phyloP scores from a whole-genome alignment of 2,797 vertebrate genomes.

The Serranus cabrilla region DNA sequence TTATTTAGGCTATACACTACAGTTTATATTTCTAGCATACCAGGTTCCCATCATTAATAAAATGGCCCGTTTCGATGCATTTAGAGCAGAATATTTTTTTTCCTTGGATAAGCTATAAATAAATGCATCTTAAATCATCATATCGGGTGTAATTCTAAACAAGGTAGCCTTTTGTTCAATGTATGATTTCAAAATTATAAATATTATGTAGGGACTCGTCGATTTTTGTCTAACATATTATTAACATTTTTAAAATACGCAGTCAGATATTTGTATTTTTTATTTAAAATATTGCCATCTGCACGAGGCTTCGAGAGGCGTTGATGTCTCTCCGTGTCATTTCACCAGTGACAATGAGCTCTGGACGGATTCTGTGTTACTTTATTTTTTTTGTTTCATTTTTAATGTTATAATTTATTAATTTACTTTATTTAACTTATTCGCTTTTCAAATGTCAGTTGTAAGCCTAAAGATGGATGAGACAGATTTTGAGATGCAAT shows the following conservation, averaged over 20 bases:
- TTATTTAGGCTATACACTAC: too few species aligned
- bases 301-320: background rate
- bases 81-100: background rate
- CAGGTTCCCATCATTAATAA: background rate
- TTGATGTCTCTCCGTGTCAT: background rate
- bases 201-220: too few species aligned
- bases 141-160: background rate
- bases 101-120: too few species aligned
- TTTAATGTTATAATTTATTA: background rate
- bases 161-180: background rate
- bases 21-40: background rate
- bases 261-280: background rate
- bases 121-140: background rate
- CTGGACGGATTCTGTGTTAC: background rate
- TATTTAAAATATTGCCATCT: background rate
- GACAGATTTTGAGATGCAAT: background rate
- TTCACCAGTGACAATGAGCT: background rate
- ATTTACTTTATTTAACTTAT: background rate
- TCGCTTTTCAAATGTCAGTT: background rate
- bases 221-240: too few species aligned
- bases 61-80: background rate
- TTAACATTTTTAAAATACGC: too few species aligned
- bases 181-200: too few species aligned
- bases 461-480: background rate
- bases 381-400: background rate